These are phyloP conservation scores for Scaptomyza caliginosa DNA, from an alignment of 2,888 invertebrate genomes.

Conservation along the genomic window DNA sequence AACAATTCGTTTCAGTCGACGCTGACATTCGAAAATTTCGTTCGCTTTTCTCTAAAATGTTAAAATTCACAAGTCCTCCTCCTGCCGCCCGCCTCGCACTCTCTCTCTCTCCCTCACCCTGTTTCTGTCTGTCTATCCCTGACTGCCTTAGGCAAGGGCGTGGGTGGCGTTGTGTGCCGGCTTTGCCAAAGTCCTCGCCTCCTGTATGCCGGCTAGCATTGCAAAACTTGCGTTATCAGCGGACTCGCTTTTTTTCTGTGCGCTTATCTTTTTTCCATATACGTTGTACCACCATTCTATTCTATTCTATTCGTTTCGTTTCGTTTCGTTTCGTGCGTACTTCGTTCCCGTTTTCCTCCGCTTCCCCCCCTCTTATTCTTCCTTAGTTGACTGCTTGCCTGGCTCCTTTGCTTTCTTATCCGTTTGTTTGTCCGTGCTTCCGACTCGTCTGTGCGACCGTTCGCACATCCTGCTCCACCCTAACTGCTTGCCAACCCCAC, in stretches of 20 bases:
- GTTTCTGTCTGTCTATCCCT: conserved; percentile 35
- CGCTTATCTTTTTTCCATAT: conserved; percentile 36
- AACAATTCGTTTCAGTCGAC: conserved; percentile 75
- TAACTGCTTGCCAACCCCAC: conserved; percentile 3
- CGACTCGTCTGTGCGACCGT: conserved; percentile 78
- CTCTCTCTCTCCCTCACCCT: conserved; percentile 21
- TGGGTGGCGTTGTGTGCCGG: not conserved
- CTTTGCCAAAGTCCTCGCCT: conserved; percentile 1
- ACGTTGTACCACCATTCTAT: conserved; percentile 1
- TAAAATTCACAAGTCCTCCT: conserved; percentile 75
- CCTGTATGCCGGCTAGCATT: conserved; percentile 33
- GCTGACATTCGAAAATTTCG: conserved; percentile 68
- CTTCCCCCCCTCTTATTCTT: not conserved
- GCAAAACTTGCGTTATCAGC: conserved; percentile 69
- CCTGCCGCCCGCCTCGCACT: conserved; percentile 17
- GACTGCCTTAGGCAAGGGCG: conserved; percentile 27
- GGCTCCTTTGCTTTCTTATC: conserved; percentile 65
- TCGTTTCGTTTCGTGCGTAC: conserved; percentile 34
- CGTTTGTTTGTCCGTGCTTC: conserved; percentile 79
- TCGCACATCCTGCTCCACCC: conserved; percentile 72
- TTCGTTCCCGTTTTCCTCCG: conserved; percentile 18
- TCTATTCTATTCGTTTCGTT: conserved; percentile 3
- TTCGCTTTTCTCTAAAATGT: conserved; percentile 80
- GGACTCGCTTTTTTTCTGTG: conserved; percentile 73
- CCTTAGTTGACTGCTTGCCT: not conserved